Evolutionary conservation across 2,888 invertebrate genomes (phyloP).

Genomic region (Conistra vaccinii): DNA sequence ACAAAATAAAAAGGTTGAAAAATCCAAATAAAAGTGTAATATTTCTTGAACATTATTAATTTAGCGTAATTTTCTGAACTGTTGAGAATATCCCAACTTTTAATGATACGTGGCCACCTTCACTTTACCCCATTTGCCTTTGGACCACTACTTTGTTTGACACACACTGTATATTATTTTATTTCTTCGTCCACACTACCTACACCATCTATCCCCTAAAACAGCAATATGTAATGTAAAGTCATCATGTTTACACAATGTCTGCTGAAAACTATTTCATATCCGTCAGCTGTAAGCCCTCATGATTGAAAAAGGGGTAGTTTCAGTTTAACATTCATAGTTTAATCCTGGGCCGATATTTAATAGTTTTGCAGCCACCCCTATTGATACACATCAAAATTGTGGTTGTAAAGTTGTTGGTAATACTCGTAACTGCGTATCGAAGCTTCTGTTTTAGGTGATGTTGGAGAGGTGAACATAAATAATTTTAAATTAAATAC

Average conservation of each 20-base stretch:
- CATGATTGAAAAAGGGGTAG: constrained; percentile 71
- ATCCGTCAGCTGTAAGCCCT: constrained; percentile 62
- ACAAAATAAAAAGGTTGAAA: too few relatives aligned
- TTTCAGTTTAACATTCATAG: constrained; percentile 72
- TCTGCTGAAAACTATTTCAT: constrained; percentile 66
- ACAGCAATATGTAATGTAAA: constrained; percentile 21
- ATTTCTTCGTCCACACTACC: neutral
- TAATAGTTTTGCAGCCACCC: constrained; percentile 80
- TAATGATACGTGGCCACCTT: too few relatives aligned
- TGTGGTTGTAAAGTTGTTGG: constrained; percentile 19
- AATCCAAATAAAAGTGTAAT: too few relatives aligned
- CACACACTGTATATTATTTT: too few relatives aligned
- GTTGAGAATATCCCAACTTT: too few relatives aligned
- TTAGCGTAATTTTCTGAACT: too few relatives aligned
- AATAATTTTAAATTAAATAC: constrained; percentile 22
- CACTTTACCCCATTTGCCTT: too few relatives aligned
- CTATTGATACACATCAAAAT: constrained; percentile 37
- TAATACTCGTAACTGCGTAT: constrained; percentile 9
- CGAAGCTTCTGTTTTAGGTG: neutral
- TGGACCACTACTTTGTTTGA: too few relatives aligned
- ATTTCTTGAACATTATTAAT: too few relatives aligned
- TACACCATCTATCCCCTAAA: neutral
- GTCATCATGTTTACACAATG: constrained; percentile 57
- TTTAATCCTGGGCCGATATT: constrained; percentile 76
- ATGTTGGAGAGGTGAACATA: neutral